Conservation (phyloP, 2,888 invertebrate genomes). For the Parnassius mnemosyne region DNA sequence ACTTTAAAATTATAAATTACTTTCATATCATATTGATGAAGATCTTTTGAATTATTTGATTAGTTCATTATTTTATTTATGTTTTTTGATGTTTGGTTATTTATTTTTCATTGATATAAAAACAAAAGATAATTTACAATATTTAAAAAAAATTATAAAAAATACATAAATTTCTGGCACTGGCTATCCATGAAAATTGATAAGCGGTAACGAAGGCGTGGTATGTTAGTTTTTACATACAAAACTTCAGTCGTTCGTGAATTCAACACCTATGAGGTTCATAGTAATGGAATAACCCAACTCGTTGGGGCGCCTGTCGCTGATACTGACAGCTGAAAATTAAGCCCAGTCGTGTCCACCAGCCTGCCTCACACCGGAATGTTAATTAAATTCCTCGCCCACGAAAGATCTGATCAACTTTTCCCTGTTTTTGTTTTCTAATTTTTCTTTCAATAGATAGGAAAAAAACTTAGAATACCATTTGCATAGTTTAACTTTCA, state of each 20-base stretch:
- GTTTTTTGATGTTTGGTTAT: too few relatives aligned
- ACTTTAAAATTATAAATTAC: too few relatives aligned
- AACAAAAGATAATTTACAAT: too few relatives aligned
- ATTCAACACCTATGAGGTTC: constrained; percentile 37
- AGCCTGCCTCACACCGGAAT: constrained; percentile 44
- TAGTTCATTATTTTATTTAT: too few relatives aligned
- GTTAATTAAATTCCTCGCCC: constrained; percentile 65
- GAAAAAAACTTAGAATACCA: not conserved
- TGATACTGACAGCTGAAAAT: constrained; percentile 64
- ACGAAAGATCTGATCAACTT: constrained; percentile 55
- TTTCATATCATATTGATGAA: too few relatives aligned
- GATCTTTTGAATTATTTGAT: too few relatives aligned
- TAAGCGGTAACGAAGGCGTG: too few relatives aligned
- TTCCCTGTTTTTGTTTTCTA: constrained; percentile 44
- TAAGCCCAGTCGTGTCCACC: constrained; percentile 52
- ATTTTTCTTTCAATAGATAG: constrained; percentile 46
- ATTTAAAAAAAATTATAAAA: too few relatives aligned
- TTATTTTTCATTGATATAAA: too few relatives aligned
- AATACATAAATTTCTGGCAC: too few relatives aligned
- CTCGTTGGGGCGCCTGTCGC: constrained; percentile 43
- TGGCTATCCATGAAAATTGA: too few relatives aligned
- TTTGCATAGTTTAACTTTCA: too few relatives aligned
- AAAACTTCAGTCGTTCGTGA: constrained; percentile 7
- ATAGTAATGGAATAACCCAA: constrained; percentile 43
- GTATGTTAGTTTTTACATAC: not conserved